Conservation (phyloP, 2,888 invertebrate genomes). For the Cremastinae sp. region DNA sequence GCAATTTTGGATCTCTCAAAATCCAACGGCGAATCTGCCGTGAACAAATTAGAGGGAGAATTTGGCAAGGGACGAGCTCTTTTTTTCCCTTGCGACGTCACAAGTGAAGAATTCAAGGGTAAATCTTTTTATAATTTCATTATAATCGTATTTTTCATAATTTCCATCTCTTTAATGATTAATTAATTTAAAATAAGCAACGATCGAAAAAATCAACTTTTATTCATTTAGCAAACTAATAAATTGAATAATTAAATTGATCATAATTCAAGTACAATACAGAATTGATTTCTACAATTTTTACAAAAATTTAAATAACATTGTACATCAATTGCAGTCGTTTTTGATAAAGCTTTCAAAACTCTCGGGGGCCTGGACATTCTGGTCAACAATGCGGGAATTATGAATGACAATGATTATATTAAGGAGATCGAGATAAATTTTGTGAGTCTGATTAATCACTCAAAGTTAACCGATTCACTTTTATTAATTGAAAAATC, state of each 20-base stretch:
- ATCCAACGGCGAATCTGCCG: constrained; percentile 79
- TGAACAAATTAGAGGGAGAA: constrained; percentile 78
- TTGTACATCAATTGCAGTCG: constrained; percentile 71
- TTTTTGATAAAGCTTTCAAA: constrained; percentile 79
- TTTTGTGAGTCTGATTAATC: constrained; percentile 67
- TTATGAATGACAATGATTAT: constrained; percentile 72
- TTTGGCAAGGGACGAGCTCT: constrained; percentile 80
- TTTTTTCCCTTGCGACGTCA: constrained; percentile 82
- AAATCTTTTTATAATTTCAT: constrained; percentile 31
- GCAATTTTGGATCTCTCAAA: constrained; percentile 77
- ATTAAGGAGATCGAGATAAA: constrained; percentile 73
- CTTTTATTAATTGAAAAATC: no score
- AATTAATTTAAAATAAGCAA: neutral
- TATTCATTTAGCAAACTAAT: no score
- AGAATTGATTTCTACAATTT: no score
- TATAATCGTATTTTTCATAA: no score
- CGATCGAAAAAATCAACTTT: constrained; percentile 18
- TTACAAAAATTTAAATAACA: constrained; percentile 31
- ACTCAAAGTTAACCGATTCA: no score
- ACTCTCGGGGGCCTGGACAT: constrained; percentile 81
- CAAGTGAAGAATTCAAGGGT: constrained; percentile 79
- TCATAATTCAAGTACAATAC: no score
- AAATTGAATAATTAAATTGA: no score
- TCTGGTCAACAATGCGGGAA: constrained; percentile 79
- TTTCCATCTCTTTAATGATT: no score